A percentile compares a stretch with the other conserved stretches of the same genome.
Evolutionary conservation across 2,797 vertebrate genomes (phyloP).

Genomic region (Eospalax fontanierii): DNA sequence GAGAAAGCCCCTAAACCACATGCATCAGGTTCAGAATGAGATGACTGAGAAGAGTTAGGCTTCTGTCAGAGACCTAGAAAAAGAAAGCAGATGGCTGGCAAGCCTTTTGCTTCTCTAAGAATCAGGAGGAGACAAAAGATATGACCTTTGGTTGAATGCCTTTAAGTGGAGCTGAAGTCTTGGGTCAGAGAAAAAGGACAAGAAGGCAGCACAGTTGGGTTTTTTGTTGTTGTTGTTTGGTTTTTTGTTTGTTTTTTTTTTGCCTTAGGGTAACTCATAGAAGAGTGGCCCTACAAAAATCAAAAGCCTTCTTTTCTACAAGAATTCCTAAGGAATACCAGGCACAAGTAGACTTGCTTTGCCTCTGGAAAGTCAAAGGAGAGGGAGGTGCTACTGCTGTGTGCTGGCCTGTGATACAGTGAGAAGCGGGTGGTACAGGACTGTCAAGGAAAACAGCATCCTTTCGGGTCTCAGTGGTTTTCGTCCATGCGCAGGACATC

Average conservation of each 20-base stretch:
- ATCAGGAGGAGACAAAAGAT: neutral
- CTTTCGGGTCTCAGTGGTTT: neutral
- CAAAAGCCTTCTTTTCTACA: neutral
- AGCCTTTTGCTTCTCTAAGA: neutral
- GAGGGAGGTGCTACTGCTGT: neutral
- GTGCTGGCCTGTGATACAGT: neutral
- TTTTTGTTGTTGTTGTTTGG: no score
- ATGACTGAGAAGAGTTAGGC: neutral
- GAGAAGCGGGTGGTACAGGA: neutral
- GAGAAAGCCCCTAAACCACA: neutral
- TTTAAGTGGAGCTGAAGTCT: neutral
- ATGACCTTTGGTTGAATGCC: no score
- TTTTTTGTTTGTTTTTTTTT: no score
- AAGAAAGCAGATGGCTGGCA: neutral
- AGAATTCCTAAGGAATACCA: neutral
- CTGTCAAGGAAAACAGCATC: conserved; percentile 3
- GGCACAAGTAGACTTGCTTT: neutral
- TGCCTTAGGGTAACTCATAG: no score
- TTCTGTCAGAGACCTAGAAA: neutral
- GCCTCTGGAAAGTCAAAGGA: neutral
- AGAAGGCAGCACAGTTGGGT: neutral
- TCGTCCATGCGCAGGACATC: neutral
- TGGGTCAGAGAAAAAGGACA: neutral
- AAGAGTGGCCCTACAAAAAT: neutral
- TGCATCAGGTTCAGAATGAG: neutral